Conservation (phyloP, 2,888 invertebrate genomes). For the Lagria hirta region DNA sequence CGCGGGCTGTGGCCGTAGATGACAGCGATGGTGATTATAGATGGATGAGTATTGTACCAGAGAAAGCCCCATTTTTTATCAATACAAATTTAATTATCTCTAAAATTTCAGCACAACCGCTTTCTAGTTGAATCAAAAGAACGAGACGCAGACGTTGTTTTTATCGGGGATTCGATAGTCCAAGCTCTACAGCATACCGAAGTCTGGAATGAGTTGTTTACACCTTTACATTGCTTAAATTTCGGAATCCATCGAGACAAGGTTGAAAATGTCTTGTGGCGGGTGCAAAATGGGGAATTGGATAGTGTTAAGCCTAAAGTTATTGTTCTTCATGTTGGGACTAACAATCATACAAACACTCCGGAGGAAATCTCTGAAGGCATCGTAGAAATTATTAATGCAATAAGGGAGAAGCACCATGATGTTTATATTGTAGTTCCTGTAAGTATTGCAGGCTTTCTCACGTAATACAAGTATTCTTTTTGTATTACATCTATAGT, state of each 20-base stretch:
- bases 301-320: conserved; percentile 88
- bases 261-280: conserved; percentile 88
- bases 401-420: conserved; percentile 75
- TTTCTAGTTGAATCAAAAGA: conserved; percentile 83
- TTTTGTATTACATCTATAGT: no score
- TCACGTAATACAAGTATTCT: no score
- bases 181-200: conserved; percentile 80
- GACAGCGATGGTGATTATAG: conserved; percentile 83
- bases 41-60: conserved; percentile 79
- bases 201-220: conserved; percentile 88
- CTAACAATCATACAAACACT: conserved; percentile 80
- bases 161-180: conserved; percentile 86
- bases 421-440: conserved; percentile 81
- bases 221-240: conserved; percentile 88
- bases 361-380: conserved; percentile 83
- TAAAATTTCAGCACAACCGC: conserved; percentile 72
- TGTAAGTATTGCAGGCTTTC: no score
- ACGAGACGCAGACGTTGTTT: conserved; percentile 89
- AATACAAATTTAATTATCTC: conserved; percentile 28
- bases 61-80: conserved; percentile 32
- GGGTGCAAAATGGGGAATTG: conserved; percentile 85
- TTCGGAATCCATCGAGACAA: conserved; percentile 88
- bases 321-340: conserved; percentile 83
- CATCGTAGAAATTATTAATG: conserved; percentile 73
- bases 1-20: conserved; percentile 67